Evolutionary conservation across 2,888 invertebrate species (phyloP), one percentile per base, ranked within the genome.

Genomic region (Deilephila porcellus): DNA sequence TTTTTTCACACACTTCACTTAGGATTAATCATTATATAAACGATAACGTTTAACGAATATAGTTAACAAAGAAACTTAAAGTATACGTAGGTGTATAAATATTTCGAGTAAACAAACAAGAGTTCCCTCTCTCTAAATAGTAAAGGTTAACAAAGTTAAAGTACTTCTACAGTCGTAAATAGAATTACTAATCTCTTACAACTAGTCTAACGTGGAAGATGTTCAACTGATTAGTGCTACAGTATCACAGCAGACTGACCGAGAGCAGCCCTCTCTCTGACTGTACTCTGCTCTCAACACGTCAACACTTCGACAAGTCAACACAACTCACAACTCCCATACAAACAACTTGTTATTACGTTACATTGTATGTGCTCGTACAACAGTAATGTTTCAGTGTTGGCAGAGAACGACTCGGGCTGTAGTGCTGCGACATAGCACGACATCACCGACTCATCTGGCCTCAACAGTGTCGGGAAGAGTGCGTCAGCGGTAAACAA

Each of bases 1-100:
- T 94, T 93, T 94, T 94, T 93, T 93, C 91, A 93, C 90, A 93
- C 89, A 92, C 90, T 91, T 93, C 90, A 87, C 90, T 93, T 92
- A 92, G 83, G 86, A 86, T 88, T 88, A 67, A 84, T 88, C 80
- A 90, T 88, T 84, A 89, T 91, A 89, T 89, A 92, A 92, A 92
- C 86, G 89, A 86, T 90, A 92, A 90, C 88, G 86, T 86, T 83
- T 89, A 88, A 90, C 87, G 87, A 87, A 89, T 90, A 89, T 88
- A 90, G 85, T 85, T 89, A 91, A 93, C 89, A 91, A 91, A 91
- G 86, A 82, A 90, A 86, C 81, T 88, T 86, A 83, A 89, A 88
- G 86, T 87, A 83, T 87, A 87, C 78, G 83, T 84, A 86, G 85
- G 85, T 92, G 88, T 90, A 86, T 92, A 91, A 90, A 92, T 90